A percentile compares a stretch with the other conserved stretches of the same genome.
These are phyloP conservation scores for Trididemnum clinides DNA, from an alignment of 23 tunicate species.

Conservation along the genomic window DNA sequence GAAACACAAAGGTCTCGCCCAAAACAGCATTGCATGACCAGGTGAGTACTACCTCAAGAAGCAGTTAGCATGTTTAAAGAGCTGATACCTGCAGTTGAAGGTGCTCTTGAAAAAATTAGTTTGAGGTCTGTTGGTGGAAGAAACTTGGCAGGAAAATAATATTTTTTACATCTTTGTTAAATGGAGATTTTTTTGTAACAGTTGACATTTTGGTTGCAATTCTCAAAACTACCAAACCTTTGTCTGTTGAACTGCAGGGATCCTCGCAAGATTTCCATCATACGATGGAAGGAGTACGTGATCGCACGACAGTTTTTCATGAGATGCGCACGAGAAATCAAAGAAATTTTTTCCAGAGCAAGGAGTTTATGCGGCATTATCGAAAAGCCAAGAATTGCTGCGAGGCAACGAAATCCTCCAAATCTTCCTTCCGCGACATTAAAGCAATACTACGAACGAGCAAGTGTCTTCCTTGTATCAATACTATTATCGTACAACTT, in stretches of 20 bases:
- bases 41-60: background rate
- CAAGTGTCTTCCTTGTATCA: background rate
- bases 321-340: background rate
- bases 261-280: too few species aligned
- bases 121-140: background rate
- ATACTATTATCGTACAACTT: background rate
- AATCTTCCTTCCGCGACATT: background rate
- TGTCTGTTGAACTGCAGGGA: too few species aligned
- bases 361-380: background rate
- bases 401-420: background rate
- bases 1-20: background rate
- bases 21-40: background rate
- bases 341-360: background rate
- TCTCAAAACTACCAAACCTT: too few species aligned
- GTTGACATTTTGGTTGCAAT: background rate
- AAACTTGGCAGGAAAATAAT: background rate
- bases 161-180: background rate
- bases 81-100: background rate
- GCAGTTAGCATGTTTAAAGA: background rate
- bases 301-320: background rate
- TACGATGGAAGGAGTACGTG: too few species aligned
- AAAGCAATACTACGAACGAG: background rate
- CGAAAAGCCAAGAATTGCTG: background rate
- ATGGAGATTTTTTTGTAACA: too few species aligned
- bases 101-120: constrained; percentile 1